phyloP scores from a whole-genome alignment of 2,113 vertebrate genomes.

The Cromileptes altivelis region DNA sequence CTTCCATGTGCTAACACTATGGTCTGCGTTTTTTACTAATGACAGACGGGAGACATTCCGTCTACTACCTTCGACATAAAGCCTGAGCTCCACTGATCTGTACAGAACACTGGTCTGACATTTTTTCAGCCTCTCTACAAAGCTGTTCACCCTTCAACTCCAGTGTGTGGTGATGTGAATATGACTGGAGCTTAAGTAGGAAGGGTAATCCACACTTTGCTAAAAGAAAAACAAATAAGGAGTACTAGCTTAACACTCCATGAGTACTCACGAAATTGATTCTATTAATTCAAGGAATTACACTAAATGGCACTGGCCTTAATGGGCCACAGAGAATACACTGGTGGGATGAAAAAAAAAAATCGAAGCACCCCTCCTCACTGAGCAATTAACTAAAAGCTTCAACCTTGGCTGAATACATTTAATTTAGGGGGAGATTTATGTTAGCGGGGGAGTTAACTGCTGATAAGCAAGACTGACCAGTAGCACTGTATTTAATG shows the following conservation, averaged over 20 bases:
- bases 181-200: background rate
- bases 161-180: background rate
- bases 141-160: background rate
- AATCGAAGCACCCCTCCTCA: background rate
- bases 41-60: conserved; percentile 9
- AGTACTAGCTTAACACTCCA: background rate
- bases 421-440: background rate
- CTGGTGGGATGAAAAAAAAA: background rate
- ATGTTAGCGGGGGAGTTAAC: background rate
- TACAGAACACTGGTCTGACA: background rate
- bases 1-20: background rate
- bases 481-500: background rate
- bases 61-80: background rate
- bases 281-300: conserved; percentile 6
- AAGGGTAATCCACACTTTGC: background rate
- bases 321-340: background rate
- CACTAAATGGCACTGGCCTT: background rate
- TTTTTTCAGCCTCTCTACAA: background rate
- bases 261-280: background rate
- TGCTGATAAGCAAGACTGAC: background rate
- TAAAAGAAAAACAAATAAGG: background rate
- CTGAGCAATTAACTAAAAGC: background rate
- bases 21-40: background rate
- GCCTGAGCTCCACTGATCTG: background rate
- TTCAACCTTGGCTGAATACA: background rate